These are phyloP conservation scores for Actinia equina DNA, from an alignment of 64 coral and sea anemone genomes.

Conservation along the genomic window DNA sequence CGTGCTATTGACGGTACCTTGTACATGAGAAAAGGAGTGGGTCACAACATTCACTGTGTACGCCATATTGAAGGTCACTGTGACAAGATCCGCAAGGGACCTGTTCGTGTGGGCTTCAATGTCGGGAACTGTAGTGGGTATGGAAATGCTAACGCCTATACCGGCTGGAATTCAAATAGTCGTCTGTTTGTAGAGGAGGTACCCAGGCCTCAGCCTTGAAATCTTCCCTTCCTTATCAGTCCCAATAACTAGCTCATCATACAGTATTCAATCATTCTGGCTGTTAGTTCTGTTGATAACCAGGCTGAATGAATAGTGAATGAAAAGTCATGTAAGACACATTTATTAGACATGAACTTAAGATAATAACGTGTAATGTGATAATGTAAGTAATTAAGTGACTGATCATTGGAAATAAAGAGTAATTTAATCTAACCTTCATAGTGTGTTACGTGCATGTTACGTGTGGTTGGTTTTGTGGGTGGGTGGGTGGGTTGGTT, in stretches of 20 bases:
- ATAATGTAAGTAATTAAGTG: too few relatives aligned
- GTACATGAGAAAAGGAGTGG: neutral
- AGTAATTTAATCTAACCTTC: too few relatives aligned
- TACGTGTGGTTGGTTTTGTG: too few relatives aligned
- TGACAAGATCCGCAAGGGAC: neutral
- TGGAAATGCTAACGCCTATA: neutral
- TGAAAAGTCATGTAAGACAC: neutral
- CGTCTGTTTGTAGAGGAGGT: conserved; percentile 23
- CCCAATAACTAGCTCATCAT: neutral
- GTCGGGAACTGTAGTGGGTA: conserved; percentile 8
- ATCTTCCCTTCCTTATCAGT: neutral
- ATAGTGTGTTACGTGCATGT: too few relatives aligned
- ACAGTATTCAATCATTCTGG: neutral
- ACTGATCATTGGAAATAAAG: too few relatives aligned
- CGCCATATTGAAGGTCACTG: conserved; percentile 27
- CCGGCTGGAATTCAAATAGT: neutral
- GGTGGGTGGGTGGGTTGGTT: too few relatives aligned
- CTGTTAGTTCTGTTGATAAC: neutral
- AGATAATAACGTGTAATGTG: too few relatives aligned
- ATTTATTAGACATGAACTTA: too few relatives aligned
- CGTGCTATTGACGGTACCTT: neutral
- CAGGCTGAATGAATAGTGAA: neutral
- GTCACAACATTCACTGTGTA: neutral
- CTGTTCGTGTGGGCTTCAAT: conserved; percentile 15
- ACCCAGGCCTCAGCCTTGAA: neutral